Evolutionary conservation across 2,888 invertebrate genomes (phyloP), one percentile per base, ranked within the genome.

Genomic region (Torymus aiolomorphi): DNA sequence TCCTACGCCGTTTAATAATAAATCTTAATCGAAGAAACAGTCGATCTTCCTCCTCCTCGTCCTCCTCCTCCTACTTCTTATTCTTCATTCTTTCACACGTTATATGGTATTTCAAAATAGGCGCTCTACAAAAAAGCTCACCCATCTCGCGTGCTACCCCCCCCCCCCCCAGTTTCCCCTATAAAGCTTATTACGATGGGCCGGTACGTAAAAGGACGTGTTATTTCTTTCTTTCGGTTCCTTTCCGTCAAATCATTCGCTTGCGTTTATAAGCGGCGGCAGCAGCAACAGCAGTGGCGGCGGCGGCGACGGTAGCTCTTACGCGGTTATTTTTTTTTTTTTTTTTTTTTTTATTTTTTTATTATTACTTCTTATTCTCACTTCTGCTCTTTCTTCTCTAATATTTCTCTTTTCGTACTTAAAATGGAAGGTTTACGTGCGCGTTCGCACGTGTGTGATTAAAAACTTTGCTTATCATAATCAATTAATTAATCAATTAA

Each of bases 371-470:
- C n/a, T 65, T 24, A 24, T 24, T 3, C 2, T 24, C 3, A 24
- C 3, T 24, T 2, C 24, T 24, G 2, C 3, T 3, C 3, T 65
- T 49, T 10, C 5, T 70, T 71, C 14, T 20, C 18, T 63, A 20
- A 56, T 62, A 59, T 12, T 65, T 49, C 5, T 62, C 62, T 70
- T 24, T 72, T 52, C 24, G 20, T 52, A 31, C 62, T 11, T 14
- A 74, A 61, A 74, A 59, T 78, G 74, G 74, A 73, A 78, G 78
- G 72, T 61, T 66, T n/a, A n/a, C n/a, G n/a, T n/a, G 63, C 59
- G n/a, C 52, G 52, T 52, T 11, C 63, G 31, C 24, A n/a, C n/a
- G n/a, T n/a, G 18, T 61, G 67, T 61, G 51, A 63, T 42, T 24
- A 24, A 24, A 24, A 24, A 24, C 24, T 24, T 24, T 24, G 24